phyloP scores from a whole-genome alignment of 2,888 invertebrate genomes.

The Tenthredo livida region DNA sequence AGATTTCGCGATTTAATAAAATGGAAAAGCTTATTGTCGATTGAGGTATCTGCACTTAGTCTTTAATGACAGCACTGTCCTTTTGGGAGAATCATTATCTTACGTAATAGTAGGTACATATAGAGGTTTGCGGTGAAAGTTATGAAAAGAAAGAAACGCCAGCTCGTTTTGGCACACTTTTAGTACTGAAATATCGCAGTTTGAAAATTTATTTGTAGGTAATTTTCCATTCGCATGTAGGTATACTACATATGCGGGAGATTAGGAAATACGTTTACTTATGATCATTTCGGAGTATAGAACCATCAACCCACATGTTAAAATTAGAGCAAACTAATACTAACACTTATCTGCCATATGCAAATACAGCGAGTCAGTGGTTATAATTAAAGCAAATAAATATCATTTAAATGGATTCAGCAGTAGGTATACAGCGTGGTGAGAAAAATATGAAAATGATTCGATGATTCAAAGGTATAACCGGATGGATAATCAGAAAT shows the following conservation, averaged over 20 bases:
- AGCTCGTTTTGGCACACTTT: too few relatives aligned
- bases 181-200: too few relatives aligned
- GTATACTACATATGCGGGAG: not conserved
- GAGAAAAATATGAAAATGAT: not conserved
- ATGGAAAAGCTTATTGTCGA: too few relatives aligned
- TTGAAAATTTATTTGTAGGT: too few relatives aligned
- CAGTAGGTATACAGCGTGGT: not conserved
- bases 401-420: not conserved
- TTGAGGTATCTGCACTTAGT: too few relatives aligned
- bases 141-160: not conserved
- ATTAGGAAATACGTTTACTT: not conserved
- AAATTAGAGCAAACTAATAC: not conserved
- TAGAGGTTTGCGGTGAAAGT: not conserved
- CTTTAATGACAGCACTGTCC: too few relatives aligned
- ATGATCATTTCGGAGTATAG: not conserved
- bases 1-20: too few relatives aligned
- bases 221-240: not conserved
- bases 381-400: not conserved
- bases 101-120: too few relatives aligned
- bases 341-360: not conserved
- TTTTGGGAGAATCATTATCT: too few relatives aligned
- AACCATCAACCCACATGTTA: not conserved
- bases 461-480: too few relatives aligned
- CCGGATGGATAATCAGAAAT: too few relatives aligned
- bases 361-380: not conserved